Base-by-base conservation (phyloP, 2,888 invertebrate species). In the Poecilobothrus nobilitatus region DNA sequence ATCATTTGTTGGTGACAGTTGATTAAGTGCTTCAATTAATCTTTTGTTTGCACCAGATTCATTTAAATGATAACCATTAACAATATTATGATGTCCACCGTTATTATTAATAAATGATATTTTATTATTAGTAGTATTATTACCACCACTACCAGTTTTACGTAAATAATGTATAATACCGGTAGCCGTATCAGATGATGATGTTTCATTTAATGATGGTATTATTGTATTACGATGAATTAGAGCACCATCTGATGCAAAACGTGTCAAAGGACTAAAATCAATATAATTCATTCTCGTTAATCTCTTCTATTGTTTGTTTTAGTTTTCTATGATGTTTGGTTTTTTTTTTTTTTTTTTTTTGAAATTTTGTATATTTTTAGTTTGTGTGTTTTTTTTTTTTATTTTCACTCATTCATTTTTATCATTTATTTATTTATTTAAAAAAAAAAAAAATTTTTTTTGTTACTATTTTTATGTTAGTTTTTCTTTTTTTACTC, bases 21-120 rank as follows among this genome's bases (percentile, higher is more conserved):
- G 77, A 72, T 79, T 78, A 8, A 84, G 75, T n/a, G 83, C 83
- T 71, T 84, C 82, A 73, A 84, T 77, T 67, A 84, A 79, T 69
- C 84, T 83, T 74, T 83, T 82, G n/a, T 85, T 85, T 66, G 86
- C 84, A 87, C 88, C 87, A 34, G 86, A 85, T 71, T 84, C 84
- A 75, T 84, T 84, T 68, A 85, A 78, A 77, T 86, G 85, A 68
- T 85, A 76, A 15, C 86, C 78, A 70, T 74, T 68, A 34, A 73
- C 67, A 72, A 76, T 72, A 62, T 72, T 70, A 20, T 64, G 63
- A 9, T 12, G 9, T 10, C 12, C 15, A 44, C 12, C 12, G 15
- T 10, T 53, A 18, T 53, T 44, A 15, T 44, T 15, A 27, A 27
- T 27, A 27, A 27, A 27, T 27, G 27, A 5, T 27, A 27, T 27